phyloP scores from a whole-genome alignment of 2,113 vertebrate genomes.

The Corythoichthys haematopterus region DNA sequence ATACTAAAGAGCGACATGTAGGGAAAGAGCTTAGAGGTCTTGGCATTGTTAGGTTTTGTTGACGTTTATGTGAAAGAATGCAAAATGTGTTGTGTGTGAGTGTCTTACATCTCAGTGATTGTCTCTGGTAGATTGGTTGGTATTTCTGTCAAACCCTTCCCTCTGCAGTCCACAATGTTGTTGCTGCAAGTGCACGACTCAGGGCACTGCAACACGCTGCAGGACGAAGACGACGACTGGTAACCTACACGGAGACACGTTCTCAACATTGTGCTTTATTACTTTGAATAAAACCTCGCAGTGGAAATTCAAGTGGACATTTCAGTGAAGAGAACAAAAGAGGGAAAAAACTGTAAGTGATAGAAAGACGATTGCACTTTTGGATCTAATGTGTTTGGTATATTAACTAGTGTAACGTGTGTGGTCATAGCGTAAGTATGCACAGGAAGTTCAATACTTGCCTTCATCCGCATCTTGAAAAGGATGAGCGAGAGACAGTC shows the following conservation, averaged over 20 bases:
- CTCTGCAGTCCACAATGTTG: slow-evolving; percentile 97
- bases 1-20: slow-evolving; percentile 17
- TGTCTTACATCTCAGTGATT: slow-evolving; percentile 92
- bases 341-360: neutral
- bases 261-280: slow-evolving; percentile 20
- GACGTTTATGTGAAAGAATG: neutral
- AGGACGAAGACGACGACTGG: slow-evolving; percentile 83
- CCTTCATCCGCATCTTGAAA: slow-evolving; percentile 88
- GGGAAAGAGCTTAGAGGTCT: slow-evolving; percentile 28
- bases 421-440: slow-evolving; percentile 14
- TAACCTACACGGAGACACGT: slow-evolving; percentile 74
- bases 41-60: slow-evolving; percentile 8
- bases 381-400: neutral
- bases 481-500: slow-evolving; percentile 67
- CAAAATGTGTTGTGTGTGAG: neutral
- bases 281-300: slow-evolving; percentile 15
- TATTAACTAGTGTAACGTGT: neutral
- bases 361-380: neutral
- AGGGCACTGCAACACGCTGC: slow-evolving; percentile 94
- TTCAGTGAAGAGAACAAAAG: slow-evolving; percentile 12
- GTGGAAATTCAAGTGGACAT: neutral
- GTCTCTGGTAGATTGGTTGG: slow-evolving; percentile 96
- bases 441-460: slow-evolving; percentile 73
- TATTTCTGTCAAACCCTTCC: slow-evolving; percentile 91
- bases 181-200: slow-evolving; percentile 93